A percentile compares a stretch with the other conserved stretches of the same genome.
Conservation (phyloP, 1,140 invertebrate genomes). For the Drosophila tropicalis region DNA sequence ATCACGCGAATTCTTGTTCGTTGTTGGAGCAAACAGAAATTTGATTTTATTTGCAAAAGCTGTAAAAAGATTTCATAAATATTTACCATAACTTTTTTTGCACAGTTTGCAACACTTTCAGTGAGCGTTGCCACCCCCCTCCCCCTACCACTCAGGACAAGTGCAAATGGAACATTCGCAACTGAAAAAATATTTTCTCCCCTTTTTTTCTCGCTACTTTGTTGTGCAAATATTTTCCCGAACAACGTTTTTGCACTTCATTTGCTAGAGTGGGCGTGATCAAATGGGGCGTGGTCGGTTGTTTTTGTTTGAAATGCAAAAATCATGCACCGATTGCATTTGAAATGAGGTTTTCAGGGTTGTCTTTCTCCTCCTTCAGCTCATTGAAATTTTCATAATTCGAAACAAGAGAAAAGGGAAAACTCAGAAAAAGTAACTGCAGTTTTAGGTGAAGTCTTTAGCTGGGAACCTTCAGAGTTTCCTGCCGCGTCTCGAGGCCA, state of each 20-base stretch:
- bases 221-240: constrained; percentile 49
- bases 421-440: constrained; percentile 1
- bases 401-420: background rate
- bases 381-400: constrained; percentile 30
- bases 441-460: background rate
- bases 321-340: constrained; percentile 51
- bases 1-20: constrained; percentile 21
- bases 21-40: constrained; percentile 36
- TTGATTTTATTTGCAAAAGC: constrained; percentile 54
- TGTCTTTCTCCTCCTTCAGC: constrained; percentile 10
- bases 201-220: constrained; percentile 43
- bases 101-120: constrained; percentile 21
- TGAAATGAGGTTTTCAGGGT: constrained; percentile 22
- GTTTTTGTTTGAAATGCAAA: constrained; percentile 39
- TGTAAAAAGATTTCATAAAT: constrained; percentile 52
- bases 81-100: constrained; percentile 39
- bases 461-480: constrained; percentile 13
- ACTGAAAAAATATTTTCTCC: constrained; percentile 43
- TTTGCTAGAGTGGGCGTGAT: constrained; percentile 32
- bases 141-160: background rate
- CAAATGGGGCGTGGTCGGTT: constrained; percentile 14
- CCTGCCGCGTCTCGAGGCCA: constrained; percentile 4
- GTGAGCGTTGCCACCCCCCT: constrained; percentile 7
- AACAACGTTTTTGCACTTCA: constrained; percentile 36
- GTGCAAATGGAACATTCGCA: constrained; percentile 21